Conservation (phyloP, 2,797 vertebrate species). For the Alcedo atthis region DNA sequence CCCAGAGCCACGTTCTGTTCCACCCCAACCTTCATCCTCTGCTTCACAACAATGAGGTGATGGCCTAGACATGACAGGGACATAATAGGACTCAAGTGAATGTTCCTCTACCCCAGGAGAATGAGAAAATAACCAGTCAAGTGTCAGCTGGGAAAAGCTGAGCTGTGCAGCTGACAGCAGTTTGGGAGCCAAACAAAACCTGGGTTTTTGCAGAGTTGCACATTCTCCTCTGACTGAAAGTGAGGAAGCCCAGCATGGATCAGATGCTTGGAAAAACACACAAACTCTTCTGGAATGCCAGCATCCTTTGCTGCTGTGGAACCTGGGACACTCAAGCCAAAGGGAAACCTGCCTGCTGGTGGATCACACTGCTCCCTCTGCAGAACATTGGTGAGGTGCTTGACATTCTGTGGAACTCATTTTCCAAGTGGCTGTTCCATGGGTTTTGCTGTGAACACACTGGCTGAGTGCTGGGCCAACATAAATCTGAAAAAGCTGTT, state of each 20-base stretch:
- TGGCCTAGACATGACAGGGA: slow-evolving; percentile 11
- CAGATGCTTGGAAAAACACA: slow-evolving; percentile 45
- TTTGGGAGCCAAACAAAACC: slow-evolving; percentile 63
- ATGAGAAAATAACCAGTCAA: slow-evolving; percentile 55
- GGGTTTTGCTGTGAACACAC: slow-evolving; percentile 35
- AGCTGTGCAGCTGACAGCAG: slow-evolving; percentile 62
- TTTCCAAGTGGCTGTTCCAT: slow-evolving; percentile 69
- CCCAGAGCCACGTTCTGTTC: background rate
- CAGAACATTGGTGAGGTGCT: slow-evolving; percentile 38
- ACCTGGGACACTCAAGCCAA: background rate
- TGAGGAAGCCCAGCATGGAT: slow-evolving; percentile 47
- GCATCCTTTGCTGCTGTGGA: background rate
- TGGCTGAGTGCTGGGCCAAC: slow-evolving; percentile 41
- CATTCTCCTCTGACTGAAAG: slow-evolving; percentile 53
- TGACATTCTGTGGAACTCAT: slow-evolving; percentile 30
- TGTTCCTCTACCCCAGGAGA: slow-evolving; percentile 41
- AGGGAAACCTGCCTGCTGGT: slow-evolving; percentile 2
- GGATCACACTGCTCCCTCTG: background rate
- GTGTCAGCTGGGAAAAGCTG: slow-evolving; percentile 48
- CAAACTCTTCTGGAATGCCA: background rate
- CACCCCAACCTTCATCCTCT: background rate
- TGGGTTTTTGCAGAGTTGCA: slow-evolving; percentile 67
- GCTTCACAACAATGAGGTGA: background rate
- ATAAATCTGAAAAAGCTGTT: slow-evolving; percentile 59
- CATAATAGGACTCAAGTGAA: slow-evolving; percentile 1